Conservation (phyloP, 2,797 vertebrate genomes). For the Acipenser oxyrinchus region DNA sequence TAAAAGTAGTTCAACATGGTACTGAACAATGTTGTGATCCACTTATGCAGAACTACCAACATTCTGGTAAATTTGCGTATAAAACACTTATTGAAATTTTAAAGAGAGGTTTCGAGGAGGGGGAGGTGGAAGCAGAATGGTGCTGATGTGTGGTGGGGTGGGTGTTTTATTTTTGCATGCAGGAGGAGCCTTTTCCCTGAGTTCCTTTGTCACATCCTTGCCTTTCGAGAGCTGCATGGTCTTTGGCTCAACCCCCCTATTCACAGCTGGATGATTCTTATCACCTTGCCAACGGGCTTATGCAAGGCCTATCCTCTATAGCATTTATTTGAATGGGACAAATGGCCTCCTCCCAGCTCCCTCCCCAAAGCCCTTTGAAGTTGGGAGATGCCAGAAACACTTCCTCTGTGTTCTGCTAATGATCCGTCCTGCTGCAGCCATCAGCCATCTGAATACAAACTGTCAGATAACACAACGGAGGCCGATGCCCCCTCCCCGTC, state of each 20-base stretch:
- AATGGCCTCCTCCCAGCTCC: conserved; percentile 24
- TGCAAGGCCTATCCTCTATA: conserved; percentile 24
- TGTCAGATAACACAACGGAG: conserved; percentile 15
- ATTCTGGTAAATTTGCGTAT: too few relatives aligned
- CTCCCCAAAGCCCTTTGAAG: conserved; percentile 27
- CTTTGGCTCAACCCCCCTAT: conserved; percentile 46
- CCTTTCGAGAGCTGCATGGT: conserved; percentile 15
- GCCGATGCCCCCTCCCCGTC: conserved; percentile 9
- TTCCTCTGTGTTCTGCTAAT: conserved; percentile 26
- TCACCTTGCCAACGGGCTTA: conserved; percentile 29
- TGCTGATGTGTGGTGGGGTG: conserved; percentile 17
- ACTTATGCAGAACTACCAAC: too few relatives aligned
- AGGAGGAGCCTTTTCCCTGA: conserved; percentile 37
- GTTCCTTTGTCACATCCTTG: conserved; percentile 27
- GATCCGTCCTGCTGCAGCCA: conserved; percentile 23
- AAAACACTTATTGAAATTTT: too few relatives aligned
- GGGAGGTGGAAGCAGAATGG: conserved; percentile 9
- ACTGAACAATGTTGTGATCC: too few relatives aligned
- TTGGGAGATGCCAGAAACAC: conserved; percentile 33
- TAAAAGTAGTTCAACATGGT: too few relatives aligned
- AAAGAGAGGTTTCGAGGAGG: too few relatives aligned
- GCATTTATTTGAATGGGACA: conserved; percentile 36
- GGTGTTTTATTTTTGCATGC: conserved; percentile 20
- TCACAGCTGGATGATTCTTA: conserved; percentile 39
- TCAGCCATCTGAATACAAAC: conserved; percentile 24